A percentile compares a stretch with the other conserved stretches of the same genome.
Evolutionary conservation across 1,140 invertebrate genomes (phyloP).

Genomic region (Rhopalosiphum maidis): DNA sequence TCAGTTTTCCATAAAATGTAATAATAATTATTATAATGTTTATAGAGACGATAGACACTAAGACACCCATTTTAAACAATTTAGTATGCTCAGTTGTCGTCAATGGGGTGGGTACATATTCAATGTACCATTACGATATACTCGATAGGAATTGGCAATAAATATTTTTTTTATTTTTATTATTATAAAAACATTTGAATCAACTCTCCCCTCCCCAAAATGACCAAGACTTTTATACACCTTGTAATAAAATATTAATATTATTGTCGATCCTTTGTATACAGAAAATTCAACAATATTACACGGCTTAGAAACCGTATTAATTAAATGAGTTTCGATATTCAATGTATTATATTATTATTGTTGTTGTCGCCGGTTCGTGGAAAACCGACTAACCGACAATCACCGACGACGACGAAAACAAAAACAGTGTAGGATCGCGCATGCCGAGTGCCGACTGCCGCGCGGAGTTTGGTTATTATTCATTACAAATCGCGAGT

Average conservation of each 20-base stretch:
- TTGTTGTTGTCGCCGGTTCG: neutral
- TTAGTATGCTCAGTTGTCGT: rapidly evolving
- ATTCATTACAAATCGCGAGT: neutral
- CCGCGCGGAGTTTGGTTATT: neutral
- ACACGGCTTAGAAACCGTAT: neutral
- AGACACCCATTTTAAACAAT: neutral
- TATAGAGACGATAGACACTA: neutral
- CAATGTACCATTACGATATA: neutral
- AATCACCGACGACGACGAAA: neutral
- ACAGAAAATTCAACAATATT: neutral
- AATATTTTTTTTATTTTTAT: too few species aligned
- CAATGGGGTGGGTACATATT: neutral
- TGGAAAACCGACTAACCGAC: neutral
- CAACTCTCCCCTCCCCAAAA: neutral
- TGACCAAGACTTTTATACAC: neutral
- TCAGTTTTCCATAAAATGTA: neutral
- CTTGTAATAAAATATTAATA: neutral
- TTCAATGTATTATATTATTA: too few species aligned
- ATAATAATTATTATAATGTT: neutral
- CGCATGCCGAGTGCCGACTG: neutral
- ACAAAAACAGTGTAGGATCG: neutral
- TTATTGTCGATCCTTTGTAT: neutral
- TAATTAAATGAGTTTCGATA: too few species aligned
- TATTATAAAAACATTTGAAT: neutral
- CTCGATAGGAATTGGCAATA: neutral